phyloP scores from a whole-genome alignment of 2,888 invertebrate species.

The Callimorpha dominula region DNA sequence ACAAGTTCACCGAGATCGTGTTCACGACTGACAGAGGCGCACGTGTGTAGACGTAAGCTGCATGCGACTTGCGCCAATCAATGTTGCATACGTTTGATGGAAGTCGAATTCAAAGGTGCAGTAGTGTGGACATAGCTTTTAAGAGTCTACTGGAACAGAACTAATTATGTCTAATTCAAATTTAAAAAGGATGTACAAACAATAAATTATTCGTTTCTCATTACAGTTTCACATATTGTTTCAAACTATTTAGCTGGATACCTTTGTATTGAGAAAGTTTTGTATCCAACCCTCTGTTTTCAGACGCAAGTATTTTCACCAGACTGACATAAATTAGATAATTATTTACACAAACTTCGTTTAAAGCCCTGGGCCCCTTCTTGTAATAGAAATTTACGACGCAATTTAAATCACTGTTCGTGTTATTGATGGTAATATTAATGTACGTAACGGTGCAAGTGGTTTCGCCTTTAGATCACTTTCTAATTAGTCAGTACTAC shows the following conservation, averaged over 20 bases:
- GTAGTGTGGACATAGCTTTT: neutral
- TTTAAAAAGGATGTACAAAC: neutral
- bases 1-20: too few species aligned
- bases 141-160: neutral
- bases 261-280: constrained; percentile 3
- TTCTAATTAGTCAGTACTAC: neutral
- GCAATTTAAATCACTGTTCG: constrained; percentile 1
- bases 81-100: too few species aligned
- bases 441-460: neutral
- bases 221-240: neutral
- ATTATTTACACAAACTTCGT: constrained; percentile 10
- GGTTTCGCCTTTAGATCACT: neutral
- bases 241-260: constrained; percentile 1
- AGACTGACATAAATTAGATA: constrained; percentile 8
- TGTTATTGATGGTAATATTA: neutral
- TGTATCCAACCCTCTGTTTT: neutral
- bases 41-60: too few species aligned
- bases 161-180: neutral
- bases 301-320: neutral
- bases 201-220: constrained; percentile 1
- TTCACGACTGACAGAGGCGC: too few species aligned
- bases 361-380: neutral
- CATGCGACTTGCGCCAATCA: too few species aligned
- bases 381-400: neutral
- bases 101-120: too few species aligned